Evolutionary conservation across 1,140 invertebrate genomes (phyloP).

Genomic region (Polypedilum pembai): DNA sequence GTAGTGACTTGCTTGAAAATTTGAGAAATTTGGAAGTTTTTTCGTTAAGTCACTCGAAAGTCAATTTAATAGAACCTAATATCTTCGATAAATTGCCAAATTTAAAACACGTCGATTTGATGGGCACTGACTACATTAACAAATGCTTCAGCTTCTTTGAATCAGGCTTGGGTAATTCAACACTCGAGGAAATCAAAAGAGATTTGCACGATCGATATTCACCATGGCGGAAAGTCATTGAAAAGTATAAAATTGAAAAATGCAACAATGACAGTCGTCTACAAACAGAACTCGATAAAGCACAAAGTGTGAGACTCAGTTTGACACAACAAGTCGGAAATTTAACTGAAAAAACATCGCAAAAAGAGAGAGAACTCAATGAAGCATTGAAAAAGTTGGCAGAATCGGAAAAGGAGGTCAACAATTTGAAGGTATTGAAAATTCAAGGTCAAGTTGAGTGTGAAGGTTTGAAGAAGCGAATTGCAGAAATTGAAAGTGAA

Average conservation of each 20-base stretch:
- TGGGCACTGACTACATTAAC: neutral
- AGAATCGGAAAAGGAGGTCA: too few species aligned
- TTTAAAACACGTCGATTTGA: neutral
- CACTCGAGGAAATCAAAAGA: neutral
- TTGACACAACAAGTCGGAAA: too few species aligned
- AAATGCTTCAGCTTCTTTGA: neutral
- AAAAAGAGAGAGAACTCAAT: neutral
- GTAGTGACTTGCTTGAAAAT: neutral
- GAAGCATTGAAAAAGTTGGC: too few species aligned
- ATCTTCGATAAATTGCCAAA: neutral
- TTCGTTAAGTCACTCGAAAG: neutral
- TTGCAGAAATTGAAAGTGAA: too few species aligned
- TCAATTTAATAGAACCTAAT: neutral
- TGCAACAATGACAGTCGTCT: too few species aligned
- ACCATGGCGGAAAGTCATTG: neutral
- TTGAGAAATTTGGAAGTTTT: neutral
- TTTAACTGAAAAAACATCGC: too few species aligned
- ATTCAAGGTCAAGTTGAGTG: too few species aligned
- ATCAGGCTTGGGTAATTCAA: neutral
- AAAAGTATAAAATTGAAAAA: too few species aligned
- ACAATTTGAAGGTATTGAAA: too few species aligned
- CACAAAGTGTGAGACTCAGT: neutral
- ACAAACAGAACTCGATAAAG: neutral
- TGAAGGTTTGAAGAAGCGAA: too few species aligned
- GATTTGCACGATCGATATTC: neutral